Percentiles rank a stretch among this genome's conserved stretches.
These are phyloP conservation scores for Bugula neritina DNA, from an alignment of 2,888 invertebrate genomes.

Conservation along the genomic window DNA sequence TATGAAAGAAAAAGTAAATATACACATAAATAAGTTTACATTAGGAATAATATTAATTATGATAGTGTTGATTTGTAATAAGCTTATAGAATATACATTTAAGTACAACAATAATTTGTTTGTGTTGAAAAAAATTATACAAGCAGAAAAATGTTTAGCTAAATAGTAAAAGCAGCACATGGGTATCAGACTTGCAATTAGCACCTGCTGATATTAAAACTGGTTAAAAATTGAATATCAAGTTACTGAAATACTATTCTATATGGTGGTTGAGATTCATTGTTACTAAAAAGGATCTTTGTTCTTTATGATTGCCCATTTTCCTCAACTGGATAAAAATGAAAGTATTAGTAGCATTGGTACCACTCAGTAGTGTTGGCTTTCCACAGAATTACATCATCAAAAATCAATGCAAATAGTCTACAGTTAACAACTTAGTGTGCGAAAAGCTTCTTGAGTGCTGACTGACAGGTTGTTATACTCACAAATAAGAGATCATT, in stretches of 20 bases:
- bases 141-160: no score
- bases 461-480: no score
- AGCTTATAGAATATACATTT: no score
- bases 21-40: background rate
- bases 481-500: no score
- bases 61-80: no score
- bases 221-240: background rate
- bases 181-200: no score
- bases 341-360: background rate
- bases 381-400: background rate
- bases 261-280: background rate
- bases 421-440: no score
- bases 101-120: no score
- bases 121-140: no score
- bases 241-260: background rate
- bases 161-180: no score
- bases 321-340: no score
- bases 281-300: background rate
- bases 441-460: no score
- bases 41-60: background rate
- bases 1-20: background rate
- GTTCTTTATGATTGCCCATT: background rate
- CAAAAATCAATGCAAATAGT: background rate
- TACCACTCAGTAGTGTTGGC: background rate
- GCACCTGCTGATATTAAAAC: background rate